Percentiles rank a stretch among this genome's conserved stretches.
Evolutionary conservation across 2,888 invertebrate species (phyloP).

Genomic region (Acrobasis repandana): DNA sequence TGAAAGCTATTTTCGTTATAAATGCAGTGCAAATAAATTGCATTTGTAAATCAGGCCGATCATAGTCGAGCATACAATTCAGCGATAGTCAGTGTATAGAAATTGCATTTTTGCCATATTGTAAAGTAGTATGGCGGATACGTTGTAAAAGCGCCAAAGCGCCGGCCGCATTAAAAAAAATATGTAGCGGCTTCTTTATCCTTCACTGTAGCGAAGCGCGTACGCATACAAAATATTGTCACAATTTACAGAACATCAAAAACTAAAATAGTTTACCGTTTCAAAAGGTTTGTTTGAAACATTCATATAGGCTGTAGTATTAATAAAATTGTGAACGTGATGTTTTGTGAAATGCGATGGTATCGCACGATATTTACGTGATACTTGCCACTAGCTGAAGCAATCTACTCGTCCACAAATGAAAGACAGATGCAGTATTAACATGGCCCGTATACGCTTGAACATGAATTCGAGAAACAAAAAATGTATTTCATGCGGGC

Average conservation of each 20-base stretch:
- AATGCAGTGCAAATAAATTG: no score
- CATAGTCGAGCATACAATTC: no score
- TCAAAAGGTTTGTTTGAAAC: neutral
- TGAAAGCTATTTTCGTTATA: no score
- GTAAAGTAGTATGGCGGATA: no score
- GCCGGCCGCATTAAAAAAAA: no score
- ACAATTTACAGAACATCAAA: neutral
- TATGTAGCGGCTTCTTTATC: no score
- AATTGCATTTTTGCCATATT: no score
- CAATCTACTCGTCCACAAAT: neutral
- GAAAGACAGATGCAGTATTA: neutral
- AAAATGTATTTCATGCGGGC: slow-evolving; percentile 9
- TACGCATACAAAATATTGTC: neutral
- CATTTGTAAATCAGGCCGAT: no score
- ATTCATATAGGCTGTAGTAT: neutral
- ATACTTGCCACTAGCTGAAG: neutral
- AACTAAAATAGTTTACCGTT: neutral
- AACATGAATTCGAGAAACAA: neutral
- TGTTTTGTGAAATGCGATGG: neutral
- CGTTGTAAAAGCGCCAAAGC: no score
- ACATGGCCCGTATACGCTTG: neutral
- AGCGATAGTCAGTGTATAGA: no score
- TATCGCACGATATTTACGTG: neutral
- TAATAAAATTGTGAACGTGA: neutral
- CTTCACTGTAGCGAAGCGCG: neutral